phyloP scores from a whole-genome alignment of 2,888 invertebrate genomes.

The Caenorhabditis angaria region DNA sequence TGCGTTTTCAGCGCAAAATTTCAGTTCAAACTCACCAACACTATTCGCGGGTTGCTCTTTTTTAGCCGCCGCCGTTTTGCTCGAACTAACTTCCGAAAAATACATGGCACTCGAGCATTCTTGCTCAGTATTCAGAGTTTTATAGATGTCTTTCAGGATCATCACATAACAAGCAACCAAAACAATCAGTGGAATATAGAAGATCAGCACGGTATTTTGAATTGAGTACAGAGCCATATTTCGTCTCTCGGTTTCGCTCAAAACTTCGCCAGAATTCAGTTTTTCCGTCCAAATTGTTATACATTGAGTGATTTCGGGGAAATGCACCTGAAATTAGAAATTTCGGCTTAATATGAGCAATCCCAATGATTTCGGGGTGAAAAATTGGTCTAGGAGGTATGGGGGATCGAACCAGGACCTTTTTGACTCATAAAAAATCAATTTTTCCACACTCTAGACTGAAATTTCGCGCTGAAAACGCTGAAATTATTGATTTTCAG shows the following conservation, averaged over 20 bases:
- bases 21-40: conserved; percentile 5
- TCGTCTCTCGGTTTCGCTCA: conserved; percentile 16
- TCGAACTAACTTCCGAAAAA: conserved; percentile 55
- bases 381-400: too few relatives aligned
- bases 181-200: conserved; percentile 58
- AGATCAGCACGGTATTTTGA: conserved; percentile 47
- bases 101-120: conserved; percentile 54
- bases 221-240: conserved; percentile 51
- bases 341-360: too few relatives aligned
- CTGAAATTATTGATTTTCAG: too few relatives aligned
- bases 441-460: too few relatives aligned
- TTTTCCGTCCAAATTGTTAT: conserved; percentile 55
- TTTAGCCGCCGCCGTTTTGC: conserved; percentile 31
- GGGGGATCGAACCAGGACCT: too few relatives aligned
- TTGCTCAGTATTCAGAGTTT: conserved; percentile 51
- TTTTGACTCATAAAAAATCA: too few relatives aligned
- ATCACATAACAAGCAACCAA: conserved; percentile 57
- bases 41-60: conserved; percentile 44
- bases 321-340: conserved; percentile 39
- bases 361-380: too few relatives aligned
- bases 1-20: too few relatives aligned
- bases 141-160: conserved; percentile 61
- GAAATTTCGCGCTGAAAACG: too few relatives aligned
- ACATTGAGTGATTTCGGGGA: conserved; percentile 50
- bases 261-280: conserved; percentile 14